Conservation (phyloP, 2,888 invertebrate species). For the Blera fallax region DNA sequence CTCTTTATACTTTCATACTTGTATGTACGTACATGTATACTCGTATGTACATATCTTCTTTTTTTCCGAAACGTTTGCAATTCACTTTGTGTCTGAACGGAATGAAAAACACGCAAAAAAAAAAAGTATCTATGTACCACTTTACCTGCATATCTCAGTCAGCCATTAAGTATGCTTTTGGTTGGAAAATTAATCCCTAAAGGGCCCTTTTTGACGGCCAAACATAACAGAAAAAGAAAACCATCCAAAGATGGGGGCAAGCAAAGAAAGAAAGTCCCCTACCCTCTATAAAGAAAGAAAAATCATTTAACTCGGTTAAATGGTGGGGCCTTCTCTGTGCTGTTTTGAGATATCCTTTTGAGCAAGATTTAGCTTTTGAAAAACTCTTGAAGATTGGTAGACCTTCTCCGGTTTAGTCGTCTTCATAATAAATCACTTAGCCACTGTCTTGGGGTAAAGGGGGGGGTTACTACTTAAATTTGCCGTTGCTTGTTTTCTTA, state of each 20-base stretch:
- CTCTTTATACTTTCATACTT: neutral
- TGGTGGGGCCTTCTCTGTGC: neutral
- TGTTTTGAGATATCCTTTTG: neutral
- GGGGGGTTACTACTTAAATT: slow-evolving; percentile 45
- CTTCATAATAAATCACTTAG: slow-evolving; percentile 52
- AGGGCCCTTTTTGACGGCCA: slow-evolving; percentile 25
- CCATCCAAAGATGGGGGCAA: neutral
- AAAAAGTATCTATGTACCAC: neutral
- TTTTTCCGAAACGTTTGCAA: neutral
- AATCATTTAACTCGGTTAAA: slow-evolving; percentile 20
- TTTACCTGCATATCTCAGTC: slow-evolving; percentile 21
- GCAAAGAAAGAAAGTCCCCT: neutral
- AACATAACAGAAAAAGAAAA: neutral
- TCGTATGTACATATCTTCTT: neutral
- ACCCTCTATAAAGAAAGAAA: neutral
- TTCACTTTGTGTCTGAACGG: slow-evolving; percentile 43
- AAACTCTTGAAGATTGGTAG: neutral
- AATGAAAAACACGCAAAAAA: neutral
- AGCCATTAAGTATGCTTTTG: slow-evolving; percentile 39
- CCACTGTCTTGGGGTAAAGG: slow-evolving; percentile 23
- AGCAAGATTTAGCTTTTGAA: neutral
- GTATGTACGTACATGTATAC: neutral
- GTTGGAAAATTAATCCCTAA: slow-evolving; percentile 40
- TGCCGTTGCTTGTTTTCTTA: slow-evolving; percentile 30
- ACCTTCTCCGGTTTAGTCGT: slow-evolving; percentile 7